Conservation (phyloP, 2,113 vertebrate species). For the Sclerurus mexicanus region DNA sequence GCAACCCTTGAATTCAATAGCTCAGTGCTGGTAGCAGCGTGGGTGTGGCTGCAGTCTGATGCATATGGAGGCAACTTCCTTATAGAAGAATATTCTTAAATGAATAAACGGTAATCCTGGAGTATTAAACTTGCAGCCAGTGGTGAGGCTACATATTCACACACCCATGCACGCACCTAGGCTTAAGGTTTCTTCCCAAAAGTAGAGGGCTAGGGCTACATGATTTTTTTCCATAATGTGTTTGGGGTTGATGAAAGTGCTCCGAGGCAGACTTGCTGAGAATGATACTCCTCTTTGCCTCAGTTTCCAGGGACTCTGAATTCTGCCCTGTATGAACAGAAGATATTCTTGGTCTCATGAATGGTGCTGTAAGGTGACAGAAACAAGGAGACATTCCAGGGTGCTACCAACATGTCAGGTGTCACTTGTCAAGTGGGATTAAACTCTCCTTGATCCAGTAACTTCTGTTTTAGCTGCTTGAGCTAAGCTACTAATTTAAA, state of each 20-base stretch:
- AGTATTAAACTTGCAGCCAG: not conserved
- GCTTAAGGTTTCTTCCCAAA: not conserved
- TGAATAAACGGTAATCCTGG: not conserved
- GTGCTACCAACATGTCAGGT: not conserved
- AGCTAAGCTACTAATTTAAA: not conserved
- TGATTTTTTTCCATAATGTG: not conserved
- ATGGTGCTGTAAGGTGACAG: not conserved
- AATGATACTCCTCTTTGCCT: not conserved
- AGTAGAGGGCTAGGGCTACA: not conserved
- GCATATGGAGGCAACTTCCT: not conserved
- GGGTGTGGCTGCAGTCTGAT: not conserved
- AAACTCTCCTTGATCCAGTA: not conserved
- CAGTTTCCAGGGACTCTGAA: not conserved
- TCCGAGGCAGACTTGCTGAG: not conserved
- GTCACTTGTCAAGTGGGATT: not conserved
- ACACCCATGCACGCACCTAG: not conserved
- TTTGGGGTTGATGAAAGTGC: not conserved
- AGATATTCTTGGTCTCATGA: not conserved
- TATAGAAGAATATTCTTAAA: not conserved
- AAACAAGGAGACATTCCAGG: not conserved
- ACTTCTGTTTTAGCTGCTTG: not conserved
- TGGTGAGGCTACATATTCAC: not conserved
- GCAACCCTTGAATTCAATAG: not conserved
- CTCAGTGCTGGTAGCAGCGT: not conserved
- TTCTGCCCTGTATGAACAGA: not conserved